Base-by-base conservation (phyloP, 2,797 vertebrate species). In the Neosilurus hyrtlii region DNA sequence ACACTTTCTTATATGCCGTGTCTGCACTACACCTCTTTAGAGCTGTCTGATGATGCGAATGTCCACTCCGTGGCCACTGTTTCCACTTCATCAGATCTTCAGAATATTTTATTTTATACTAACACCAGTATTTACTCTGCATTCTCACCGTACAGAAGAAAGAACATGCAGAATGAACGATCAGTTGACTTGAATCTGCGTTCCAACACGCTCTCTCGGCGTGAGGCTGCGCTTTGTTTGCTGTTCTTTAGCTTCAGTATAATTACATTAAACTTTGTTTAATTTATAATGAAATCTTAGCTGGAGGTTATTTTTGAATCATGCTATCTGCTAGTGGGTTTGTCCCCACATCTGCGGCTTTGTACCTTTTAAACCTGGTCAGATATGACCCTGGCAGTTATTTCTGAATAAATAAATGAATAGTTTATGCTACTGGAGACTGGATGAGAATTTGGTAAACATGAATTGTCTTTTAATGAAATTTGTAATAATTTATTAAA, bases 61-160 rank as follows among this genome's bases (percentile, higher is more conserved):
- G 18, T 72, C 14, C 16, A 8, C 68, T 52, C 68, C 5, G 6
- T 15, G 2, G 18, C 26, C 9, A 9, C 9, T 1, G 16, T 18
- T 4, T 5, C 0, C n/a, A 0, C 51, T 12, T 3, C 22, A 2
- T 43, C 5, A 8, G 0, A 12, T 12, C 9, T 22, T 1, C 11
- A 18, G 37, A 49, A 49, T 26, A 26, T 9, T 72, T 54, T 26
- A 49, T 26, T 16, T 18, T n/a, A 18, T 16, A 18, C 30, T 54
- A 24, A 52, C 49, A 24, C 22, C 9, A 30, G 30, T 30, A 5
- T 43, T 43, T 51, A 43, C 22, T 72, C 35, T 2, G 10, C 10
- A n/a, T 49, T 24, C 22, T 14, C 20, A 70, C 10, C 30, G 16
- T 43, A 20, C 1, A 20, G 4, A 20, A 68, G 6, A 43, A 71